Base-by-base conservation (phyloP, 2,797 vertebrate genomes). In the Microcaecilia unicolor region DNA sequence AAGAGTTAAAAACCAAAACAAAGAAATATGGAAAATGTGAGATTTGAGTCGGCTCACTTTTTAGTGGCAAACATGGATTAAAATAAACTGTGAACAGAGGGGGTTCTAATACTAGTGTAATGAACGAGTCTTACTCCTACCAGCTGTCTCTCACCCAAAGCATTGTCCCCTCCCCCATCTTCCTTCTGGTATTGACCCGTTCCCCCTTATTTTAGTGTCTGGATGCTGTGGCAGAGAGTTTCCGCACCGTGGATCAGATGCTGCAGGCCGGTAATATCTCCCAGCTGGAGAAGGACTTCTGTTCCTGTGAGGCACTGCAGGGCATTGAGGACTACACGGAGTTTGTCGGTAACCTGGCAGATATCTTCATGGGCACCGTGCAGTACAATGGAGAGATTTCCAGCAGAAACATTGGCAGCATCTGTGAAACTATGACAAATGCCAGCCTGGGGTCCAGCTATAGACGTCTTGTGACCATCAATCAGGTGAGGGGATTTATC, bases 351-450 rank as follows among this genome's bases (percentile, higher is more conserved):
- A 81, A 48, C 37, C 26, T 92, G 55, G 87, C 85, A 0, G 81
- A 74, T 16, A 61, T 88, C 33, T 30, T 91, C 29, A 87, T 85
- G 60, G 80, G 78, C 8, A 44, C 72, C 0, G 89, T 87, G 45
- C 87, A 92, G 58, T 90, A 90, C 52, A 81, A 91, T 10, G 55
- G 73, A 25, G 82, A 80, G 37, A 53, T 41, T 0, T 44, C 34
- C 4, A 22, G 66, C 21, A 45, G 55, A 54, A 65, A 65, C 3
- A 82, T 93, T 22, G 48, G 24, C 2, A 46, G 48, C 10, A 37
- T 90, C 9, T 93, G 90, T 22, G n/a, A 27, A 3, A 31, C 83
- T 6, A 80, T 92, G 61, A 56, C 8, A 32, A 40, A 18, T 14
- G 1, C 2, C 1, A 11, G 4, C 19, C 5, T 15, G 0, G 22